Percentiles rank a stretch among this genome's conserved stretches.
Conservation (phyloP, 1,140 invertebrate species). For the Doryteuthis pealeii region DNA sequence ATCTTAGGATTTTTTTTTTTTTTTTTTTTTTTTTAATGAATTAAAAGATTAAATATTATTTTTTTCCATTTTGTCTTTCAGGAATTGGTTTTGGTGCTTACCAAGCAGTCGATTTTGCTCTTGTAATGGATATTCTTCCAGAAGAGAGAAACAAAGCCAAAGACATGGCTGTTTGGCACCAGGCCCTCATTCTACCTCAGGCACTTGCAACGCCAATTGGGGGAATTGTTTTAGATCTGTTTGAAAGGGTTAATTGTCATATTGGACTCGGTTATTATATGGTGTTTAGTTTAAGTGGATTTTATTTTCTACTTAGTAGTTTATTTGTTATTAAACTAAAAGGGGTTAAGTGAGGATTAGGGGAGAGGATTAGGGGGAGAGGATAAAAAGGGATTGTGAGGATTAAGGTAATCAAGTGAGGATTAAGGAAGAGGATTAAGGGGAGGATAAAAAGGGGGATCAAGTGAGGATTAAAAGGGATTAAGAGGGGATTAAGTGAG, state of each 20-base stretch:
- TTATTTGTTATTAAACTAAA: slow-evolving; percentile 51
- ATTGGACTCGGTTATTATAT: slow-evolving; percentile 56
- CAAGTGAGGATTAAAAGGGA: slow-evolving; percentile 15
- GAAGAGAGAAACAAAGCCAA: slow-evolving; percentile 54
- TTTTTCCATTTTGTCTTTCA: too few species aligned
- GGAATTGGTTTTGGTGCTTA: slow-evolving; percentile 57
- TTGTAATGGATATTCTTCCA: slow-evolving; percentile 57
- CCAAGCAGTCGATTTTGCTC: slow-evolving; percentile 56
- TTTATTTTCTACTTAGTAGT: slow-evolving; percentile 54
- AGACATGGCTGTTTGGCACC: slow-evolving; percentile 58
- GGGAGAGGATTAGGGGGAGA: too few species aligned
- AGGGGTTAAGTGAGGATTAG: slow-evolving; percentile 26
- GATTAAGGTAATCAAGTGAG: too few species aligned
- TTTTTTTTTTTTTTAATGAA: too few species aligned
- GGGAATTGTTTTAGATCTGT: slow-evolving; percentile 52
- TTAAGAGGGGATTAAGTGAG: too few species aligned
- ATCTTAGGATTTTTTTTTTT: too few species aligned
- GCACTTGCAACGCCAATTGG: slow-evolving; percentile 56
- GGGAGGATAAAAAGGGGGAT: too few species aligned
- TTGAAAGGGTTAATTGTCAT: slow-evolving; percentile 53
- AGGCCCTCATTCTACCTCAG: slow-evolving; percentile 55
- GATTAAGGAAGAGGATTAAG: too few species aligned
- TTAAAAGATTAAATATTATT: too few species aligned
- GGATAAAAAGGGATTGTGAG: too few species aligned
- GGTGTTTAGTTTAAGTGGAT: slow-evolving; percentile 48